These are phyloP conservation scores for Matsumyia berberina DNA, from an alignment of 2,888 invertebrate species.

Conservation along the genomic window DNA sequence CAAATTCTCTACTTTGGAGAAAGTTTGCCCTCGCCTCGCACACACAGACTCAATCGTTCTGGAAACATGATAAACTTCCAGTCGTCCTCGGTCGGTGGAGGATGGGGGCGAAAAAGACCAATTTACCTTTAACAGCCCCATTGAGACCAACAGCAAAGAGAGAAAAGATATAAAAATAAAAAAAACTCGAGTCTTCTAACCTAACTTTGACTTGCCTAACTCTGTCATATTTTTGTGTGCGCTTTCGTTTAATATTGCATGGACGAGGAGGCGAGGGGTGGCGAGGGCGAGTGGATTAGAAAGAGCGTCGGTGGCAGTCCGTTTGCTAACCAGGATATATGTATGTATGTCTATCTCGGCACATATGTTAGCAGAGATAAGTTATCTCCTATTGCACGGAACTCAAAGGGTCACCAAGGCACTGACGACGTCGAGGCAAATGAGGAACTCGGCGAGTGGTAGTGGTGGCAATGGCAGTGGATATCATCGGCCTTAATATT, in stretches of 20 bases:
- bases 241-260: constrained; percentile 50
- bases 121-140: constrained; percentile 72
- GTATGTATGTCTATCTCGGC: too few relatives aligned
- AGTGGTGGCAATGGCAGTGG: constrained; percentile 14
- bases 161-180: constrained; percentile 29
- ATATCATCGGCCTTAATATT: constrained; percentile 64
- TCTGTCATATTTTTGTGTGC: constrained; percentile 56
- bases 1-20: constrained; percentile 17
- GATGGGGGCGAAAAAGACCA: constrained; percentile 61
- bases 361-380: constrained; percentile 64
- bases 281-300: constrained; percentile 41
- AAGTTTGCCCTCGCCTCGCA: constrained; percentile 43
- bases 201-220: constrained; percentile 44
- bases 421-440: constrained; percentile 47
- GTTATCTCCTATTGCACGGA: constrained; percentile 58
- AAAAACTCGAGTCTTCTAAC: constrained; percentile 23
- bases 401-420: constrained; percentile 50
- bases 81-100: not conserved
- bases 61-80: constrained; percentile 67
- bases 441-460: constrained; percentile 36
- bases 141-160: constrained; percentile 43
- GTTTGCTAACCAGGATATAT: constrained; percentile 46
- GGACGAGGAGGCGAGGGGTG: not conserved
- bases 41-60: constrained; percentile 57
- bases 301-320: constrained; percentile 1